Evolutionary conservation across 2,797 vertebrate species (phyloP), one percentile per base, ranked within the genome.

Genomic region (Tokudaia tokunoshimensis): DNA sequence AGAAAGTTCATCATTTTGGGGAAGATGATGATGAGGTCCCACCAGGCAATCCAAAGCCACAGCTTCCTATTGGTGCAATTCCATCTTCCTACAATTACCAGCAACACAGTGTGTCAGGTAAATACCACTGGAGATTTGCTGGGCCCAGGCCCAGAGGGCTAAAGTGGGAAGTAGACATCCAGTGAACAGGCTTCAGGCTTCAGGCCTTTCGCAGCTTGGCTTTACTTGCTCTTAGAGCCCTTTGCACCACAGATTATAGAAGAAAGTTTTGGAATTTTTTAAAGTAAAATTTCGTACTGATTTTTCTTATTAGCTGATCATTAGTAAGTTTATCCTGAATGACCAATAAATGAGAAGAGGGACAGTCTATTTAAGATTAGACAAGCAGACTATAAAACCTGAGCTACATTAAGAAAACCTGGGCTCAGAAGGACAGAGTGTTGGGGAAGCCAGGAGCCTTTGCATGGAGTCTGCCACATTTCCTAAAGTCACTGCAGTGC

Each of bases 1-100:
- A 99, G 98, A 99, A 99, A 99, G 99, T 99, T 98, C 99, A 99
- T 99, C 99, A 99, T 99, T 99, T 99, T 98, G 99, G 99, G 97
- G 99, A 99, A 98, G 99, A 99, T 97, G 99, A 99, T 97, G 99
- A 99, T 96, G 99, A 99, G 98, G 98, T 99, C 98, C 99, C 99
- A 98, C 99, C 99, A 89, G 99, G 99, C 98, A 99, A 99, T 98
- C 99, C 99, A 98, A 99, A 99, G 99, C 99, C 98, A 96, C 99
- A 99, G 98, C 99, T 99, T 99, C 99, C 99, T 98, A 99, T 99
- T 98, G 99, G 99, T 99, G 99, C 99, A 99, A 99, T 99, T 98
- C 99, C 99, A 98, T 99, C 98, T 98, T 99, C 99, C 82, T 99
- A 99, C 98, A 99, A 99, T 99, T 99, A 99, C 99, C 99, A 99